Base-by-base conservation (phyloP, 2,888 invertebrate species). In the Imbricaverruca yamaguchii region DNA sequence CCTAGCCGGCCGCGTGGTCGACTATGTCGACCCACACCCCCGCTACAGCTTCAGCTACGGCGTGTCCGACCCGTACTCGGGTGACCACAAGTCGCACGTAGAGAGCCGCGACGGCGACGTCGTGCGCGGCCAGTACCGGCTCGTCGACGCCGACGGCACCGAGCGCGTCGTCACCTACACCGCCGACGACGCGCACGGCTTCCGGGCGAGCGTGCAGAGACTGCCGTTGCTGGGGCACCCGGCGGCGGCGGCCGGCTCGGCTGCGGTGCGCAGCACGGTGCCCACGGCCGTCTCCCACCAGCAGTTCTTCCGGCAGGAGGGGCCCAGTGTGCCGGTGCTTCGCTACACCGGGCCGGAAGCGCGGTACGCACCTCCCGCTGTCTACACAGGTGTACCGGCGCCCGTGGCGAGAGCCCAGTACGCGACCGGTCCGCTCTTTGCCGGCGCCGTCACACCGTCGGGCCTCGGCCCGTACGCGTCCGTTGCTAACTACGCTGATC, bases 161-260 rank as follows among this genome's bases (percentile, higher is more conserved):
- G 80, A 65, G 61, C 63, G 83, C 55, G 83, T 83, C 23, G 83
- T 83, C 4, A 81, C 80, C 18, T 84, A 83, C 80, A 83, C 83
- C 12, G 83, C 84, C n/a, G 83, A 83, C 80, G 81, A 74, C 21
- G 56, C 77, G 63, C 80, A 82, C 80, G 84, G 84, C 55, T 84
- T 84, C 80, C 83, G 83, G 53, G 84, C 84, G 55, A 82, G 83
- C 9, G 83, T 84, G 8, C 83, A 84, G 74, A 84, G 83, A 56
- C 82, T 83, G 67, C 84, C 84, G 39, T 39, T 39, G 39, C 4
- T 39, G 39, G 39, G 39, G 39, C 39, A 1, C 2, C 2, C 39
- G 39, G 39, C 39, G 39, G 39, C 39, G 39, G 39, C 39, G 39
- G 39, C 39, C 39, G 59, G 59, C 11, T 1, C 59, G 12, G 57